Conservation (phyloP, 2,888 invertebrate species). For the Cerastis leucographa region DNA sequence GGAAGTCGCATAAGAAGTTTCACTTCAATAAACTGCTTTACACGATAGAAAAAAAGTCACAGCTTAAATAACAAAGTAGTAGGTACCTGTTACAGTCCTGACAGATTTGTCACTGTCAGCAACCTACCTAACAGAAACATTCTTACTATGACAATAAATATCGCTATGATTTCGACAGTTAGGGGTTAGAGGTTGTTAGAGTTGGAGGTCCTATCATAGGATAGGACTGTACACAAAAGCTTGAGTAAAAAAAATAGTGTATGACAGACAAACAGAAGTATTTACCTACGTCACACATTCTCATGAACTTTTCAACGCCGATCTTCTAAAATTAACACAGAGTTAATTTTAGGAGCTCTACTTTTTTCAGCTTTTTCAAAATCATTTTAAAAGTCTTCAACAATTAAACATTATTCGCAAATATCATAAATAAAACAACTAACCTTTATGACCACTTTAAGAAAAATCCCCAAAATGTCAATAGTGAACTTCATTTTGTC, state of each 20-base stretch:
- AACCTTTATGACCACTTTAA: conserved; percentile 89
- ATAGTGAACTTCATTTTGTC: conserved; percentile 89
- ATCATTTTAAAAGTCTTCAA: neutral
- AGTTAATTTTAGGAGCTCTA: neutral
- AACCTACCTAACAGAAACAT: neutral
- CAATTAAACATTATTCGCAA: neutral
- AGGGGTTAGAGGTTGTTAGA: no score
- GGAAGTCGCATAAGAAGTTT: no score
- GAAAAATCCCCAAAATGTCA: conserved; percentile 88
- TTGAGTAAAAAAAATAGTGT: neutral
- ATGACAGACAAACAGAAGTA: neutral
- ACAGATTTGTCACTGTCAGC: neutral
- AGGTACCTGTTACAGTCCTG: no score
- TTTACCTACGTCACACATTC: conserved; percentile 40
- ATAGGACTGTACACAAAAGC: neutral
- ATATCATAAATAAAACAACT: conserved; percentile 66
- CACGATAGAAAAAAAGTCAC: neutral
- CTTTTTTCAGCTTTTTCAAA: neutral
- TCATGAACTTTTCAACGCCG: conserved; percentile 15
- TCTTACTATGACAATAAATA: neutral
- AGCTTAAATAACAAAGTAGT: no score
- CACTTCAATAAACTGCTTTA: no score
- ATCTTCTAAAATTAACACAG: conserved; percentile 40
- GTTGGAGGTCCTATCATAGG: no score
- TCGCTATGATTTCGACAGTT: neutral